These are phyloP conservation scores for Poecilia latipinna DNA, from an alignment of 2,113 vertebrate species.

Conservation along the genomic window DNA sequence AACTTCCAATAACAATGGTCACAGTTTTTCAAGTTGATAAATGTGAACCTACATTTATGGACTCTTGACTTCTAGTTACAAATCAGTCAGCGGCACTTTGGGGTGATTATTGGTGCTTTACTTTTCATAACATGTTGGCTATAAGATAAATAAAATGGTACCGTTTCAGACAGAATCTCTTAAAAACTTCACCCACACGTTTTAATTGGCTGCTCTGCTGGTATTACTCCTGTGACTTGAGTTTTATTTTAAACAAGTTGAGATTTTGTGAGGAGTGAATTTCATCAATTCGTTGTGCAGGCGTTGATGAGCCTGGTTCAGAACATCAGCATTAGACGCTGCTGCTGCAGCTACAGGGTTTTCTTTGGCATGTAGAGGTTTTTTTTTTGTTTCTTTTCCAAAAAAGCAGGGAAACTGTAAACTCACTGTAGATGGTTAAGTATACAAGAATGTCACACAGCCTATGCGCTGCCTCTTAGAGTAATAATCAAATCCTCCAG, in stretches of 20 bases:
- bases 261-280: neutral
- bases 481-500: constrained; percentile 28
- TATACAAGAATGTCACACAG: neutral
- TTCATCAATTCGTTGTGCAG: neutral
- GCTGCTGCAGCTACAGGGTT: neutral
- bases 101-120: neutral
- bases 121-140: neutral
- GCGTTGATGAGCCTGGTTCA: neutral
- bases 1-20: neutral
- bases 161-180: neutral
- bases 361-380: neutral
- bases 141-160: neutral
- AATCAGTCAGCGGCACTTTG: neutral
- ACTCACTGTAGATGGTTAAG: neutral
- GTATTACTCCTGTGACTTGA: neutral
- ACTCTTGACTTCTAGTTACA: neutral
- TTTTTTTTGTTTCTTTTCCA: neutral
- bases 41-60: neutral
- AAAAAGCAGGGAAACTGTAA: neutral
- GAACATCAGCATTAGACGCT: neutral
- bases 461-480: neutral
- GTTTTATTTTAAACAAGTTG: neutral
- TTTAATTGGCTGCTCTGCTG: neutral
- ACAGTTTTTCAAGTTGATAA: neutral
- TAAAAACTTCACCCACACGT: neutral